These are phyloP conservation scores for Habroteleia sp. DNA, from an alignment of 2,888 invertebrate genomes.

Conservation along the genomic window DNA sequence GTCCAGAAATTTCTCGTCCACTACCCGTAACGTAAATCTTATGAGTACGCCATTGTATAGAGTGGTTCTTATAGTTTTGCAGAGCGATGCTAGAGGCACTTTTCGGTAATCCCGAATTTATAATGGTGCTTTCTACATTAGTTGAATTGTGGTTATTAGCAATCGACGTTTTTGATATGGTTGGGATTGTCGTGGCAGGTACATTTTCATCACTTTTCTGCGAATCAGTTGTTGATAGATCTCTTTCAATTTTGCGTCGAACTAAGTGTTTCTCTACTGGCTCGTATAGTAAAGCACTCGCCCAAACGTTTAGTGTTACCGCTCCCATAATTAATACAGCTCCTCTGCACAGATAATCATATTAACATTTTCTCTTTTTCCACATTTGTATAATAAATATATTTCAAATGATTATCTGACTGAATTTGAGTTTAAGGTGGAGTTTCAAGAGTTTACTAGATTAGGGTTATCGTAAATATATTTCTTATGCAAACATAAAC, in stretches of 20 bases:
- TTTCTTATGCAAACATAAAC: no score
- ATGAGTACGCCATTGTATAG: conserved; percentile 82
- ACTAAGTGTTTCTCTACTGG: conserved; percentile 92
- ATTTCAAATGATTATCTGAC: no score
- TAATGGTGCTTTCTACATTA: conserved; percentile 65
- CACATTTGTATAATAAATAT: no score
- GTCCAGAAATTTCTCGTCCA: conserved; percentile 81
- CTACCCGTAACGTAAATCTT: conserved; percentile 85
- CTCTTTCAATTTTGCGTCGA: conserved; percentile 79
- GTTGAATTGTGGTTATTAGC: conserved; percentile 19
- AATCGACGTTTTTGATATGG: conserved; percentile 35
- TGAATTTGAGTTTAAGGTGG: no score
- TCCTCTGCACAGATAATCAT: conserved; percentile 83
- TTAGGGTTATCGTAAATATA: no score
- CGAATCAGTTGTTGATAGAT: conserved; percentile 61
- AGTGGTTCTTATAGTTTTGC: conserved; percentile 82
- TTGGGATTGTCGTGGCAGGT: conserved; percentile 28
- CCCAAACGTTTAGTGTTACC: conserved; percentile 91
- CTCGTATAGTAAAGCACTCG: conserved; percentile 91
- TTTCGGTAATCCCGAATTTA: conserved; percentile 71
- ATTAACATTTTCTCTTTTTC: no score
- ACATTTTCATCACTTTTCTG: conserved; percentile 52
- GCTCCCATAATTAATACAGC: conserved; percentile 91
- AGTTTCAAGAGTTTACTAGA: no score
- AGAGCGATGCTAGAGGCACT: conserved; percentile 89